Percentiles rank a stretch among this genome's conserved stretches.
Evolutionary conservation across 2,113 vertebrate species (phyloP).

Genomic region (Paramisgurnus dabryanus): DNA sequence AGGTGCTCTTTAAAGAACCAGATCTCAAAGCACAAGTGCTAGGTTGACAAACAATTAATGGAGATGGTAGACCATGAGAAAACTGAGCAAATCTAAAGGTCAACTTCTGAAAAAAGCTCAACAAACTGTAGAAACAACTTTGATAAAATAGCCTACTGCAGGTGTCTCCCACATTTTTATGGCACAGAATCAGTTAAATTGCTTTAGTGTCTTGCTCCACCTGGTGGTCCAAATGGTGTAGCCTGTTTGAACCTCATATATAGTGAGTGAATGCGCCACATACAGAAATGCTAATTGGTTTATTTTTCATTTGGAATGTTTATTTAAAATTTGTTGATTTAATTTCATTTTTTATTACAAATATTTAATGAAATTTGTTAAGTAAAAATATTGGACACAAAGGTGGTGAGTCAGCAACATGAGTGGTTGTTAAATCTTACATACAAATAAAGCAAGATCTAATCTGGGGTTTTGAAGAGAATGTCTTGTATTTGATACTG

Average conservation of each 20-base stretch:
- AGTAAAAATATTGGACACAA: no score
- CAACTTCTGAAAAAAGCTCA: not conserved
- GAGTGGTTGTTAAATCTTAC: no score
- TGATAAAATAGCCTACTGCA: not conserved
- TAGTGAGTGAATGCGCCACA: not conserved
- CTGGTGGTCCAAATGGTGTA: constrained; percentile 21
- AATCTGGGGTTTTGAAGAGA: no score
- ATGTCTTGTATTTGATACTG: no score
- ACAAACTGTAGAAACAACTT: not conserved
- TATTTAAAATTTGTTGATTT: no score
- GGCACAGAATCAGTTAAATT: not conserved
- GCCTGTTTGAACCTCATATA: not conserved
- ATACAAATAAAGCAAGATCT: no score
- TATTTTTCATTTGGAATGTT: no score
- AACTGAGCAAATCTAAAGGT: not conserved
- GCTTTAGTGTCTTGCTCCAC: constrained; percentile 19
- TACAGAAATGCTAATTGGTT: not conserved
- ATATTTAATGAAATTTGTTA: no score
- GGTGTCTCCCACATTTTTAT: not conserved
- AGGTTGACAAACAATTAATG: no score
- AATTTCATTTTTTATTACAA: no score
- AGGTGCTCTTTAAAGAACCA: not conserved
- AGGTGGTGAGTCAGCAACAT: no score
- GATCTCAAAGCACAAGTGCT: not conserved
- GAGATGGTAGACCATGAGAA: not conserved